Base-by-base conservation (phyloP, 2,888 invertebrate genomes). In the Anticlea derivata region DNA sequence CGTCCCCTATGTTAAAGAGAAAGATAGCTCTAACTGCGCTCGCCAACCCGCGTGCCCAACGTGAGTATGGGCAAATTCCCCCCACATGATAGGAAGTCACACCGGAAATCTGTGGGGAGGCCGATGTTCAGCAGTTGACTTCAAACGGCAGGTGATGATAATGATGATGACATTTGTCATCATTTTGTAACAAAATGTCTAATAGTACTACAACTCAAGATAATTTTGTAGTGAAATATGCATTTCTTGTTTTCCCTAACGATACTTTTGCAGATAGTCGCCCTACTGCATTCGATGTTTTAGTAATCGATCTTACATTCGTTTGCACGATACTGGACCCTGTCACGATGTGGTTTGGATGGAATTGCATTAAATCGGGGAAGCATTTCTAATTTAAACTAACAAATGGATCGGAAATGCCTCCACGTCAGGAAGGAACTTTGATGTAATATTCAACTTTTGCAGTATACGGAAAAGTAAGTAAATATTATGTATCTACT, bases 371-470 rank as follows among this genome's bases (percentile, higher is more conserved):
- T 33, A 12, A 11, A 31, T 8, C n/a, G n/a, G n/a, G 7, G 11
- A 17, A 29, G 10, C 20, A 49, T 50, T 50, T 37, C 38, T 43
- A 50, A 44, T 50, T 50, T 31, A 44, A 30, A 33, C 26, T 30
- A 26, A 44, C 38, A 50, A 50, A 50, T 44, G 50, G 44, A 50
- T 37, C 49, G 43, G 49, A 43, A 50, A 43, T 41, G 24, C 30
- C 31, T 39, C 43, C 26, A 23, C 20, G 22, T 5, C 31, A 41
- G 49, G 49, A 50, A 43, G 49, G 49, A 49, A 43, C 31, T 31
- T 23, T 43, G 35, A 41, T 40, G 30, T 31, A 11, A 31, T 40
- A 37, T 43, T 43, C 35, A 35, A 37, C 29, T 37, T 41, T 49
- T 17, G 24, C 41, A 30, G 6, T 10, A 4, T 39, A 8, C 7